phyloP scores from a whole-genome alignment of 2,888 invertebrate species.

The Rhingia rostrata region DNA sequence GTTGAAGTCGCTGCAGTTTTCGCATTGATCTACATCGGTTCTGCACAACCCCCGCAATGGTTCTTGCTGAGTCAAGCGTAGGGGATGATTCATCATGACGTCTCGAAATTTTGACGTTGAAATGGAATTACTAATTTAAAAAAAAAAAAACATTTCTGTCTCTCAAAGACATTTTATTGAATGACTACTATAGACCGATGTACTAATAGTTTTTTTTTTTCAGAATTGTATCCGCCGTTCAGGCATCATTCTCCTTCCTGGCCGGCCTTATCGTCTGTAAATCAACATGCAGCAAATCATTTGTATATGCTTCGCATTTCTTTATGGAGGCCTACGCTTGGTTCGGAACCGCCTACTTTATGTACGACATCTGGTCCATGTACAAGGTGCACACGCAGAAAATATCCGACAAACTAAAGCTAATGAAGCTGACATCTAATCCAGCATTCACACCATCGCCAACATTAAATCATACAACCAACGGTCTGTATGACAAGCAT shows the following conservation, averaged over 20 bases:
- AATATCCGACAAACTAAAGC: conserved; percentile 81
- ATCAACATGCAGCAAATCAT: conserved; percentile 88
- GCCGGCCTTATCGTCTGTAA: conserved; percentile 87
- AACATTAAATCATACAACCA: conserved; percentile 69
- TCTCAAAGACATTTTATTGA: not conserved
- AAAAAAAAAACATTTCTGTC: not conserved
- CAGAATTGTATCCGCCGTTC: conserved; percentile 89
- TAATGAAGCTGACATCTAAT: conserved; percentile 78
- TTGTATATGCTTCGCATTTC: conserved; percentile 88
- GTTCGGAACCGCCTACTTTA: conserved; percentile 91
- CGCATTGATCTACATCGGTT: not conserved
- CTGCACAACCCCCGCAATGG: conserved; percentile 7
- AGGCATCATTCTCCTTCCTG: conserved; percentile 87
- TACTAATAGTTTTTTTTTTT: conserved; percentile 35
- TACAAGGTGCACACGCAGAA: conserved; percentile 86
- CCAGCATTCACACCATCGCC: conserved; percentile 75
- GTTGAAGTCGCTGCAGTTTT: conserved; percentile 9
- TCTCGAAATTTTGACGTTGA: conserved; percentile 2
- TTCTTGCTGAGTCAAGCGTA: not conserved
- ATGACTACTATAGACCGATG: not conserved
- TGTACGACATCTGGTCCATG: conserved; percentile 92
- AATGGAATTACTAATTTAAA: not conserved
- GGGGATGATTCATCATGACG: not conserved
- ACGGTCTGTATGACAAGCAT: conserved; percentile 78
- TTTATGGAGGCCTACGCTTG: conserved; percentile 90